A percentile compares a stretch with the other conserved stretches of the same genome.
These are phyloP conservation scores for Portevinia maculata DNA, from an alignment of 2,888 invertebrate genomes.

Conservation along the genomic window DNA sequence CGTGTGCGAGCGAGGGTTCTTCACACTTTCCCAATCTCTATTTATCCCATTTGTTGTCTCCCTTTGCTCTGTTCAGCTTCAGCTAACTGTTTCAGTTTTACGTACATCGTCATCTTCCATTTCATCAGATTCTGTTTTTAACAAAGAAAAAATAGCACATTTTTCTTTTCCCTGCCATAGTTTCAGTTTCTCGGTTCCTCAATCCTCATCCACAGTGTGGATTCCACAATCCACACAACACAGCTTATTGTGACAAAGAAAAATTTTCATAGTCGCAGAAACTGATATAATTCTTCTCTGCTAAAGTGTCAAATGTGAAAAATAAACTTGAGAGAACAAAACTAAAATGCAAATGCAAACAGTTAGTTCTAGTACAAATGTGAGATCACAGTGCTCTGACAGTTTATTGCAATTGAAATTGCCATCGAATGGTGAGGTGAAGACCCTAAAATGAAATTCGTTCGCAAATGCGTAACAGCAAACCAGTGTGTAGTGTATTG, in stretches of 20 bases:
- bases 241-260: conserved; percentile 61
- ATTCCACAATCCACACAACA: conserved; percentile 6
- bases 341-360: conserved; percentile 64
- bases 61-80: not conserved
- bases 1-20: conserved; percentile 11
- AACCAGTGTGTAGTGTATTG: conserved; percentile 64
- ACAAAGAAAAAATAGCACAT: conserved; percentile 44
- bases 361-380: conserved; percentile 53
- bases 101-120: conserved; percentile 22
- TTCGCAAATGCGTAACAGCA: conserved; percentile 71
- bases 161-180: conserved; percentile 18
- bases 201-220: too few relatives aligned
- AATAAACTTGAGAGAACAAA: conserved; percentile 20
- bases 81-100: conserved; percentile 30
- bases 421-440: conserved; percentile 45
- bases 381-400: conserved; percentile 43
- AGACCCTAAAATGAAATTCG: conserved; percentile 41
- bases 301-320: conserved; percentile 53
- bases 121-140: conserved; percentile 23
- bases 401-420: conserved; percentile 14
- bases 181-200: conserved; percentile 52
- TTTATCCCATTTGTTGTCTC: conserved; percentile 16
- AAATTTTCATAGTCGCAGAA: conserved; percentile 59
- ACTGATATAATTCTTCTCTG: conserved; percentile 26
- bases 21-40: conserved; percentile 7